Evolutionary conservation across 2,113 vertebrate genomes (phyloP).

Genomic region (Anas platyrhynchos): DNA sequence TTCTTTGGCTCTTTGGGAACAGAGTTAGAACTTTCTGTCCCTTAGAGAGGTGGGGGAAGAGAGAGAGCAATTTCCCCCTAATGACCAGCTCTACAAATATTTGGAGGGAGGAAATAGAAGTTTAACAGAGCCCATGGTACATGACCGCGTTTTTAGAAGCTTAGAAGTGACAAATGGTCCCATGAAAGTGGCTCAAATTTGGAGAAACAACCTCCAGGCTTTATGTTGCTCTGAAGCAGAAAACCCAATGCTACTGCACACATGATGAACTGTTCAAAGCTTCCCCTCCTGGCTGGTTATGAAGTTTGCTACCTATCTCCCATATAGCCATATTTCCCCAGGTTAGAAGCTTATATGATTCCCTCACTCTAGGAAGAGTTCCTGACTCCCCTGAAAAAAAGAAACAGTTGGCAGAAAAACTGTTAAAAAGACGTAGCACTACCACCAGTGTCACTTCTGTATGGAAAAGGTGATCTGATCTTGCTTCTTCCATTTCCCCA

Average conservation of each 20-base stretch:
- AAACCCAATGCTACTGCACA: neutral
- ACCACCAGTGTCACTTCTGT: neutral
- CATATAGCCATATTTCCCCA: neutral
- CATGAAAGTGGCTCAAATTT: neutral
- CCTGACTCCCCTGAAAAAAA: neutral
- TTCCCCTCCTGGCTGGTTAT: neutral
- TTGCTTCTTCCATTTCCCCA: neutral
- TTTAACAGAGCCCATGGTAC: neutral
- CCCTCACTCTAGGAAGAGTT: neutral
- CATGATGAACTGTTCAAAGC: neutral
- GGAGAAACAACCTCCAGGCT: accelerated
- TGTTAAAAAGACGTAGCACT: neutral
- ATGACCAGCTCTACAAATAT: neutral
- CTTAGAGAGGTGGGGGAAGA: neutral
- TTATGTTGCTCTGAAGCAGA: neutral
- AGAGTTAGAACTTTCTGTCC: neutral
- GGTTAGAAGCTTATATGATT: neutral
- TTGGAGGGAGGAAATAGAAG: neutral
- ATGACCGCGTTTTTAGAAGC: neutral
- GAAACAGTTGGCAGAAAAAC: neutral
- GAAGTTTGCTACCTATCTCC: neutral
- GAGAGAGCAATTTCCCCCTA: neutral
- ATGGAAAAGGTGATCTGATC: neutral
- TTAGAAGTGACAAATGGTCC: neutral
- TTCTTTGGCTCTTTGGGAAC: neutral